A percentile compares a stretch with the other conserved stretches of the same genome.
Evolutionary conservation across 2,797 vertebrate species (phyloP).

Genomic region (Cossypha dichroa): DNA sequence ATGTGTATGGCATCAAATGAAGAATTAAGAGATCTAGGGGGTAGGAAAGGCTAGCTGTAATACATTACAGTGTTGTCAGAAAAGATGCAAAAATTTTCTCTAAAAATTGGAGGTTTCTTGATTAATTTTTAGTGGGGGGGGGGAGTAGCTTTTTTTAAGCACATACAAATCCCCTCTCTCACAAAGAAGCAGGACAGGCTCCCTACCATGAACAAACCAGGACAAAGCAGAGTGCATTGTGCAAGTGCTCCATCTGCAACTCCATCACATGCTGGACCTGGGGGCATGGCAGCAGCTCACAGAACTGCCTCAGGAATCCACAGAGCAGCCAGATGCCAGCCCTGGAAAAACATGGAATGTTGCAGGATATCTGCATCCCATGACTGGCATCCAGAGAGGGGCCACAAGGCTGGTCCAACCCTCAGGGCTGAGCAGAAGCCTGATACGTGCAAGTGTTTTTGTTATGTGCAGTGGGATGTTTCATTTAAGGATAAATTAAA

Average conservation of each 20-base stretch:
- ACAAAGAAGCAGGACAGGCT: neutral
- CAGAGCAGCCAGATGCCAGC: conserved; percentile 32
- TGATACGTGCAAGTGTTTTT: neutral
- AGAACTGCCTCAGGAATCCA: conserved; percentile 32
- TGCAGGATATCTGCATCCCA: neutral
- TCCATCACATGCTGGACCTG: neutral
- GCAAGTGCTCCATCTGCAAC: conserved; percentile 3
- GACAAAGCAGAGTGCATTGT: neutral
- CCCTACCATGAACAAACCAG: neutral
- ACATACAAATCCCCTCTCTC: neutral
- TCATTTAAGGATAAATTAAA: neutral
- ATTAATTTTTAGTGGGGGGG: neutral
- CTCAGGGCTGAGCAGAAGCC: neutral
- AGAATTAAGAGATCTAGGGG: neutral
- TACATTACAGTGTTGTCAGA: neutral
- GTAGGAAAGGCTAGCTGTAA: neutral
- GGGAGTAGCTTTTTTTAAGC: neutral
- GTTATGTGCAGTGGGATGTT: neutral
- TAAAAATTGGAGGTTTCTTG: neutral
- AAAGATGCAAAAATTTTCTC: neutral
- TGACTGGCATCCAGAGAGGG: neutral
- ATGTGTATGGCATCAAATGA: neutral
- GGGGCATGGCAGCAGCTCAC: neutral
- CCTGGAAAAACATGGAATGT: neutral
- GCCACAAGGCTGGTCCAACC: neutral